These are phyloP conservation scores for Callocephalon fimbriatum DNA, from an alignment of 2,113 vertebrate species.

Conservation along the genomic window DNA sequence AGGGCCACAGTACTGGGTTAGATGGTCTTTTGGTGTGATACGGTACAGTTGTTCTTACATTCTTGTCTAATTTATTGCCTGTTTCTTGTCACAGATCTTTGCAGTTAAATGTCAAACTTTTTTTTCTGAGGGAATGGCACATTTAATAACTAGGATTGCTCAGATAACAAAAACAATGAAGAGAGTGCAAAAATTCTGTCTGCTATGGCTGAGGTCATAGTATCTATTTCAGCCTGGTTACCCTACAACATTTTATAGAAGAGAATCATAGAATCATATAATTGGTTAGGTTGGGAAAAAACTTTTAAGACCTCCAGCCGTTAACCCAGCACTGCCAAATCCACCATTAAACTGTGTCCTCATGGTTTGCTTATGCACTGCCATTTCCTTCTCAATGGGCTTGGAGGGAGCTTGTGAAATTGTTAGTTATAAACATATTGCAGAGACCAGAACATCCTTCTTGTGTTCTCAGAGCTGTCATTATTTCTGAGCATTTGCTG, in stretches of 20 bases:
- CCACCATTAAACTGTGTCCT: neutral
- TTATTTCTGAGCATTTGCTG: slow-evolving; percentile 10
- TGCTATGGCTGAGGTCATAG: neutral
- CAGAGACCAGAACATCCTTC: neutral
- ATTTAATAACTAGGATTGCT: neutral
- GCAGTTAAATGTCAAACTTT: neutral
- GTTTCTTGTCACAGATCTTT: neutral
- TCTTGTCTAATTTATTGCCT: slow-evolving; percentile 14
- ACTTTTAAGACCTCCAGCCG: neutral
- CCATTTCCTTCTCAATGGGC: neutral
- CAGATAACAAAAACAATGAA: slow-evolving; percentile 8
- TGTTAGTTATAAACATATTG: neutral
- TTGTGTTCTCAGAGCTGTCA: slow-evolving; percentile 3
- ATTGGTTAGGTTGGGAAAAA: neutral
- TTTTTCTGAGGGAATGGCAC: neutral
- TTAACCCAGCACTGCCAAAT: neutral
- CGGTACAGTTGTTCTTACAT: neutral
- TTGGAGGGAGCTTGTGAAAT: neutral
- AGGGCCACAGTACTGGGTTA: neutral
- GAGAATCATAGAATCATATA: neutral
- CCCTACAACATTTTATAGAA: neutral
- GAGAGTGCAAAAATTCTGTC: neutral
- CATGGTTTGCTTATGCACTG: neutral
- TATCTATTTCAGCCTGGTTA: neutral
- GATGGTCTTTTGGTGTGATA: neutral